Evolutionary conservation across 2,113 vertebrate species (phyloP), one percentile per base, ranked within the genome.

Genomic region (Pleuronectes platessa): DNA sequence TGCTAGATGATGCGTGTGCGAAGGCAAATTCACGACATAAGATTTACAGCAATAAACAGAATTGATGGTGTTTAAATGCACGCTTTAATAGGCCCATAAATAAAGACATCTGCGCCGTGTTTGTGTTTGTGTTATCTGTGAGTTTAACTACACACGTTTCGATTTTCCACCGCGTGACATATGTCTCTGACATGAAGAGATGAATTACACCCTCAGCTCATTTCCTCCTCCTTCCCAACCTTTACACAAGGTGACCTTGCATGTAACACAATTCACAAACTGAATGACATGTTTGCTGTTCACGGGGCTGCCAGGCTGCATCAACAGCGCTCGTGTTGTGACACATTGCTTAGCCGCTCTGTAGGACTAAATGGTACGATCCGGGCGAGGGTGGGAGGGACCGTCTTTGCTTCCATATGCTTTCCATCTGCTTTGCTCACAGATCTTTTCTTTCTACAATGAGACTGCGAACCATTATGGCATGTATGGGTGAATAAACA

Each of bases 181-280:
- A 83, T 71, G 64, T 76, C 81, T 69, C 60, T 88, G 82, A 82
- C 82, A 51, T 15, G 61, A 26, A 68, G 79, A 88, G 84, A 90
- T 89, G 84, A 81, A 86, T 92, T 85, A 86, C 88, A 86, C 71
- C 80, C 71, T 77, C 79, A 68, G 58, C 89, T 83, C 84, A 73
- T 90, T 85, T 90, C 86, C 83, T 85, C 78, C 83, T 73, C 77
- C 77, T 78, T 71, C 13, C 68, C 79, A 83, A 86, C 90, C 90
- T 90, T 88, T 88, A 77, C 89, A 85, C 86, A 92, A 90, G 84
- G 86, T 92, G 92, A 93, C 91, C 92, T 92, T 79, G 88, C 58
- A 7, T 84, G 86, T 81, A 90, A 66, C 72, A 69, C 75, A 61
- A 93, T 91, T 91, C 87, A 83, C 79, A 81, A 81, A 61, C 80